Evolutionary conservation across 2,113 vertebrate species (phyloP), one percentile per base, ranked within the genome.

Genomic region (Oreochromis niloticus): DNA sequence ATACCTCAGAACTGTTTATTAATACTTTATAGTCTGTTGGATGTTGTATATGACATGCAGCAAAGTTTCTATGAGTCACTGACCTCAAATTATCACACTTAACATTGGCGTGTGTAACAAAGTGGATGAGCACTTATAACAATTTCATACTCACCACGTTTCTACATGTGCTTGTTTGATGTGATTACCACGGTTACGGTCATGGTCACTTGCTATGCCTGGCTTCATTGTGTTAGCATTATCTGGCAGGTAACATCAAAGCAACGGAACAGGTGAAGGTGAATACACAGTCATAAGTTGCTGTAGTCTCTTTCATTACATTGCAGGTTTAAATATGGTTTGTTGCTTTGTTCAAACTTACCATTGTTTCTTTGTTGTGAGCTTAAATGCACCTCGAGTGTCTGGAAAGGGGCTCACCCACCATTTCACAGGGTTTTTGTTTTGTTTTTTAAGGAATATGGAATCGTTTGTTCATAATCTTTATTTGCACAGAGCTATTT

Each of bases 31-130:
- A n/a, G 55, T 82, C 68, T 84, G 73, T 71, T 9, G 61, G 82
- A 63, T 1, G 2, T 17, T 9, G 79, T 87, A 14, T 41, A 22
- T 57, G 84, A 86, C 3, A 14, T 80, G 78, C 34, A 14, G 82
- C 81, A 92, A 68, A 61, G 80, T 88, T n/a, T 63, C 39, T 4
- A 54, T 90, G 52, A 94, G 36, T 88, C 86, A 89, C 19, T 89
- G 85, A 89, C 88, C 88, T 54, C 57, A 75, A 56, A 85, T 83
- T 71, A 78, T 89, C 12, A 81, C 63, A 85, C 30, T 87, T 88
- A 61, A 93, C 81, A 80, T 68, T 86, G 39, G 78, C 63, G 56
- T 81, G 30, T 30, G 10, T 59, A 17, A 66, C 32, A 66, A n/a
- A 36, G 59, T 36, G 32, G 17, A 3, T 36, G 17, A 63, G 2